Conservation (phyloP, 2,888 invertebrate genomes). For the Abrostola tripartita region DNA sequence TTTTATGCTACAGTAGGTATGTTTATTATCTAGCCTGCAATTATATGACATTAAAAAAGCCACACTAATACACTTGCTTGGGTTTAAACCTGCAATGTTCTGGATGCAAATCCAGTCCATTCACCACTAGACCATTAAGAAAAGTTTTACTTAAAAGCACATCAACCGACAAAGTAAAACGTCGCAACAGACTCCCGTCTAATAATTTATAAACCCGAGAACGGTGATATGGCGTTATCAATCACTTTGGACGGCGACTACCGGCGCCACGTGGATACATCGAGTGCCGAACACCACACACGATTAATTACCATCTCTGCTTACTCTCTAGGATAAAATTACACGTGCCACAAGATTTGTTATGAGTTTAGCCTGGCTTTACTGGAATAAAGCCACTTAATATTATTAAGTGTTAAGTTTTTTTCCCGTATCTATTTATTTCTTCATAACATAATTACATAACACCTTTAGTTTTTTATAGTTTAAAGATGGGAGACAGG, state of each 20-base stretch:
- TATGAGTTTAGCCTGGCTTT: not conserved
- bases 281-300: constrained; percentile 24
- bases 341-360: constrained; percentile 10
- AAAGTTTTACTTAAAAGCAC: not conserved
- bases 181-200: constrained; percentile 1
- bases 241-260: constrained; percentile 25
- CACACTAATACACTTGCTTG: too few relatives aligned
- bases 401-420: too few relatives aligned
- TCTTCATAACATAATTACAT: too few relatives aligned
- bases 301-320: constrained; percentile 31
- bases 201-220: constrained; percentile 21
- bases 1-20: too few relatives aligned
- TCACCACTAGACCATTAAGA: not conserved
- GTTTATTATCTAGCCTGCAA: too few relatives aligned
- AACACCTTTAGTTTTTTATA: too few relatives aligned
- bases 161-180: constrained; percentile 1
- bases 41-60: too few relatives aligned
- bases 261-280: constrained; percentile 16
- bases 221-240: constrained; percentile 20
- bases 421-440: too few relatives aligned
- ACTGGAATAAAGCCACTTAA: not conserved
- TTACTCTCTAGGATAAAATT: constrained; percentile 15
- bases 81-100: too few relatives aligned
- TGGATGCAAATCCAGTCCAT: too few relatives aligned
- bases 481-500: too few relatives aligned